Base-by-base conservation (phyloP, 2,113 vertebrate genomes). In the Channa argus region DNA sequence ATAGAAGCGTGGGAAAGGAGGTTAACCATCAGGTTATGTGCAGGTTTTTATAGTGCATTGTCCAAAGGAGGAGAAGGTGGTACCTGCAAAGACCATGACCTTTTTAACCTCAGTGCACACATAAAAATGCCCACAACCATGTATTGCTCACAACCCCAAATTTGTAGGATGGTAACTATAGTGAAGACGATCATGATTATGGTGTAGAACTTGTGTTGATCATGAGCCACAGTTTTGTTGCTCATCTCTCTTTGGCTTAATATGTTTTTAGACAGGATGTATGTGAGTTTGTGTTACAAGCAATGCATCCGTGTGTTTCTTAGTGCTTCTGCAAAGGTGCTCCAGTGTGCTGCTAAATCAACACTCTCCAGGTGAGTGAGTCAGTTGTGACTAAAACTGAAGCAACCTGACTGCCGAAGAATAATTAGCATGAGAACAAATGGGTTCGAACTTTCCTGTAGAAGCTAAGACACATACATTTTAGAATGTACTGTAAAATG, bases 1-100 rank as follows among this genome's bases (percentile, higher is more conserved):
- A 70, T 85, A 12, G 24, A 56, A 24, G 77, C 80, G 91, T 93
- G 91, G 90, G 93, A 94, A 94, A 63, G 63, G 41, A 80, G 63
- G 37, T 46, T 56, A 76, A 82, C 38, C 77, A 77, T 80, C 69
- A 82, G 74, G 80, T 85, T 76, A 55, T 70, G 33, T 67, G 73
- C 61, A 71, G 41, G 65, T 47, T 69, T 88, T 92, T 83, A 84
- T 49, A 24, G 69, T 37, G 69, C 58, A 70, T 88, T 89, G 76
- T 87, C 84, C 66, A 77, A 72, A 63, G 79, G 50, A 67, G 69
- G 71, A 76, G 37, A 44, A 65, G 67, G 71, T 56, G 45, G 39
- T 58, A 55, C 82, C 34, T 53, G 11, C 53, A 58, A 36, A 65
- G 60, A 59, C 46, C 12, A 50, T 37, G 61, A 83, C 75, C 80